Conservation (phyloP, 2,113 vertebrate genomes). For the Trochalopteron elliotii region DNA sequence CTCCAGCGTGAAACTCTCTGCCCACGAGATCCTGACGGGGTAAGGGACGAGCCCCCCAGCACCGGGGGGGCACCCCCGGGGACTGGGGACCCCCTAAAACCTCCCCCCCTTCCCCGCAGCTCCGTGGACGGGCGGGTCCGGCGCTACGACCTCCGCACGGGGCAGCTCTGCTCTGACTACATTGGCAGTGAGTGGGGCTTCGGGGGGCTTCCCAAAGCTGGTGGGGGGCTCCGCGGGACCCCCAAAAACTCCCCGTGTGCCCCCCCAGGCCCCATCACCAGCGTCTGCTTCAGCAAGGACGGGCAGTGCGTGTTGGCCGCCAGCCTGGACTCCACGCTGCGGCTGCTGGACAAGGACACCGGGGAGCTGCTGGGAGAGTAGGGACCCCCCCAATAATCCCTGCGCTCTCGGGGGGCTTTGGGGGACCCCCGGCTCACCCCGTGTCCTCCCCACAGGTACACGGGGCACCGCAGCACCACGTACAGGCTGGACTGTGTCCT, state of each 20-base stretch:
- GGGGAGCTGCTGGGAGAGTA: conserved; percentile 94
- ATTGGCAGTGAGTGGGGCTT: conserved; percentile 81
- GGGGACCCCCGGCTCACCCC: accelerated
- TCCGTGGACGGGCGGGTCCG: conserved; percentile 82
- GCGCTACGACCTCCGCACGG: conserved; percentile 88
- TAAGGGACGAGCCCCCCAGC: conserved; percentile 40
- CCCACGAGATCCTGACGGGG: conserved; percentile 89
- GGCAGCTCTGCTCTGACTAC: conserved; percentile 87
- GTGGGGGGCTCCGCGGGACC: accelerated
- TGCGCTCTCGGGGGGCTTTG: accelerated
- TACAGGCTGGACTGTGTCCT: conserved; percentile 94
- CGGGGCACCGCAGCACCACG: conserved; percentile 85
- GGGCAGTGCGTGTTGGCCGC: conserved; percentile 85
- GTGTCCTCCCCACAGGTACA: conserved; percentile 55
- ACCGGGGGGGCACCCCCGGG: neutral
- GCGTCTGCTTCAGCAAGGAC: conserved; percentile 92
- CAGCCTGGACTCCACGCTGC: conserved; percentile 85
- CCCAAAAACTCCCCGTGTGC: neutral
- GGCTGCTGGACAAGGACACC: conserved; percentile 90
- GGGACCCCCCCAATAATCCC: neutral
- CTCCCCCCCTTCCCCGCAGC: conserved; percentile 41
- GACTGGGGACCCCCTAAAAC: accelerated
- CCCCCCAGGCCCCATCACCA: conserved; percentile 87
- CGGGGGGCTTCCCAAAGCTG: too few species aligned
- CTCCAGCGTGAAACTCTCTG: conserved; percentile 86